phyloP scores from a whole-genome alignment of 1,140 invertebrate genomes.

The Drosophila sechellia region DNA sequence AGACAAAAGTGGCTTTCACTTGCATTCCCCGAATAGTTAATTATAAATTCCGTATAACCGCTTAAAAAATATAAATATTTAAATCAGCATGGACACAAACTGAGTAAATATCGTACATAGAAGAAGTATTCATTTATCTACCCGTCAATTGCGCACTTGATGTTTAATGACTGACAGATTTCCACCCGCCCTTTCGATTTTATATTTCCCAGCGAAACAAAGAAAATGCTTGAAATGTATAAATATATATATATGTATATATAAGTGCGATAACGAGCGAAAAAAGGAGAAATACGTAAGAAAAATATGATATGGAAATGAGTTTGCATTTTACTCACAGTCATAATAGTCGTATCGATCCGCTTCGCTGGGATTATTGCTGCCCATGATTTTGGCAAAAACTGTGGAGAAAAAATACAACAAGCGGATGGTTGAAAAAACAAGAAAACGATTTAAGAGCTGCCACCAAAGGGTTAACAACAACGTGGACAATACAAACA shows the following conservation, averaged over 20 bases:
- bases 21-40: background rate
- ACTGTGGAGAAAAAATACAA: conserved; percentile 46
- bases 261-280: background rate
- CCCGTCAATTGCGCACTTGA: conserved; percentile 10
- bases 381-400: conserved; percentile 83
- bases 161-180: conserved; percentile 15
- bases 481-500: conserved; percentile 28
- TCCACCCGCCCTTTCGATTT: background rate
- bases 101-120: background rate
- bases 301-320: conserved; percentile 42
- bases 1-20: background rate
- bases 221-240: background rate
- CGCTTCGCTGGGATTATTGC: conserved; percentile 80
- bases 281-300: conserved; percentile 14
- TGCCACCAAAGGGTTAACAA: conserved; percentile 40
- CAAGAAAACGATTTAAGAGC: conserved; percentile 40
- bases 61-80: conserved; percentile 1
- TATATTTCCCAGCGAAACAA: conserved; percentile 3
- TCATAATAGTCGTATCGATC: conserved; percentile 83
- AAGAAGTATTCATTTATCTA: conserved; percentile 2
- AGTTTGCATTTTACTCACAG: conserved; percentile 70
- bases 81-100: background rate
- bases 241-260: background rate
- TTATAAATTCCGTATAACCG: conserved; percentile 5
- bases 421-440: background rate